Evolutionary conservation across 1,140 invertebrate species (phyloP), one percentile per base, ranked within the genome.

Genomic region (Plectus sambesii): DNA sequence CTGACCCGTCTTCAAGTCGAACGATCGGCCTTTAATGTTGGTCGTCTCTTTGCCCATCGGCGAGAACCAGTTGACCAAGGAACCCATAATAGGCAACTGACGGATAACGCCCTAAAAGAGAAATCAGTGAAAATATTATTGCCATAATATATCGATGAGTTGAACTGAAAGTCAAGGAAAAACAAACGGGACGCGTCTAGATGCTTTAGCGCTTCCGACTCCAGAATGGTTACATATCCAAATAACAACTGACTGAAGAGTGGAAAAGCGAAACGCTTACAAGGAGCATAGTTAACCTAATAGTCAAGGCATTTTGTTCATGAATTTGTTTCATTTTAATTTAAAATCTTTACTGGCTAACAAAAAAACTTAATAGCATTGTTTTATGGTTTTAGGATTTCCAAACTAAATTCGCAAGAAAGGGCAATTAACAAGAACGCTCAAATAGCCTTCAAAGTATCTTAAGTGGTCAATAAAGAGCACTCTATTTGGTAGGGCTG

Each of bases 41-140:
- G 78, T 75, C 24, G 77, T 74, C 60, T 86, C 83, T 58, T 82
- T 82, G 6, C 76, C 72, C 35, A 87, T 81, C 54, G 76, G 76
- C 5, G 74, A 75, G 62, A 70, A 74, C 76, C 76, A 77, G 51
- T 76, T 77, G 30, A 75, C 50, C 29, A 94, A 79, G 22, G 85
- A 84, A 0, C 82, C 85, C 23, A 94, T 84, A 6, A 94, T 81
- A 0, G 89, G 89, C 29, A 94, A 84, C 56, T 90, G 85, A 40
- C 88, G 74, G 39, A 96, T 73, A 43, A 94, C 81, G 33, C 88
- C 88, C 72, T 74, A 15, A 55, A 58, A 47, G 37, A 29, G 19
- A 22, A 9, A 15, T 8, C 22, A 30, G 45, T n/a, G 20, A 24
- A 9, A 49, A n/a, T n/a, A n/a, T n/a, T n/a, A n/a, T n/a, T n/a